Evolutionary conservation across 2,113 vertebrate genomes (phyloP), one percentile per base, ranked within the genome.

Genomic region (Tachuris rubrigastra): DNA sequence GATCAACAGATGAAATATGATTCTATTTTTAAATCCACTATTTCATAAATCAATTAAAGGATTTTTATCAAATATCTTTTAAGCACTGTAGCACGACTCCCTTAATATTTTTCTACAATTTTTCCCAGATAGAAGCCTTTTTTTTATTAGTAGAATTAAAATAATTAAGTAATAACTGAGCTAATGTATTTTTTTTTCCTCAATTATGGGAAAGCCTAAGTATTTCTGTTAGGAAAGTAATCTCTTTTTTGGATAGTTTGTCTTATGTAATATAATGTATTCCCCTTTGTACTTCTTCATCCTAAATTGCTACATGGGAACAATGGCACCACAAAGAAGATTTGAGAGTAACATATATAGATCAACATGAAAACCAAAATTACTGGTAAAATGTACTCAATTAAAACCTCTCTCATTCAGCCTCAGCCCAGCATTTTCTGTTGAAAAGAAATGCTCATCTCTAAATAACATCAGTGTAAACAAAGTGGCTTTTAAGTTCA

Each of bases 1-100:
- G 71, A 95, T 97, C 87, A 96, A 93, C 76, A 96, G 81, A 98
- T 98, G 93, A 98, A 98, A 97, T 97, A 98, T 97, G 74, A 97
- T 97, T 97, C 95, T 89, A 97, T 97, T 97, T 98, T 94, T 31
- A 96, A 97, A 97, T 92, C 95, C 89, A 93, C 56, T 93, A 76
- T 75, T 96, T 97, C 90, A 87, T 89, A 97, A 96, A 97, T 97
- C 92, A 98, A 96, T 97, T 95, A 97, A 91, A 97, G 33, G 87
- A 92, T 95, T 97, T 97, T 97, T 97, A 96, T 95, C 92, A 98
- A 91, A 97, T 97, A 89, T 39, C 94, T 85, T 96, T 94, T 96
- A 94, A 97, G 85, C 63, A 93, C 47, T 31, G 86, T 55, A 95
- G 90, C 75, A 73, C 60, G 35, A 73, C 56, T 94, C 50, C 75